Conservation (phyloP, 2,888 invertebrate species). For the Silvanus unidentatus region DNA sequence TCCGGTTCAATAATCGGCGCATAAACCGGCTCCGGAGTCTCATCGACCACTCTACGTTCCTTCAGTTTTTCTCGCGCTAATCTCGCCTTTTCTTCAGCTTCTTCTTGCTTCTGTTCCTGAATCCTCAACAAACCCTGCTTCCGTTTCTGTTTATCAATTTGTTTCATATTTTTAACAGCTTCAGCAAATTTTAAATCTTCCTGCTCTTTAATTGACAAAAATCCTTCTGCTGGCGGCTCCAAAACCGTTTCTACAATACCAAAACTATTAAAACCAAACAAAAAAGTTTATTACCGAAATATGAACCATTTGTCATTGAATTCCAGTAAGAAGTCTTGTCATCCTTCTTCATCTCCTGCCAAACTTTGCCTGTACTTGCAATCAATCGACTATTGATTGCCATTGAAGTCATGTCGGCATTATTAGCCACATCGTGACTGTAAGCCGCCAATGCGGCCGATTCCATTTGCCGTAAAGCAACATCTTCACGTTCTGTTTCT, state of each 20-base stretch:
- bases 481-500: constrained; percentile 69
- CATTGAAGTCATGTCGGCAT: constrained; percentile 59
- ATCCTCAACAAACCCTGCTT: constrained; percentile 29
- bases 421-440: constrained; percentile 71
- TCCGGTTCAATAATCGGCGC: constrained; percentile 56
- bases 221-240: constrained; percentile 70
- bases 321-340: constrained; percentile 85
- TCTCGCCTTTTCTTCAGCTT: constrained; percentile 51
- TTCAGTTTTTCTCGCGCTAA: constrained; percentile 48
- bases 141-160: constrained; percentile 32
- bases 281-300: not conserved
- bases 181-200: constrained; percentile 49
- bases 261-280: not conserved
- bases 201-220: constrained; percentile 61
- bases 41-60: constrained; percentile 37
- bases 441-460: constrained; percentile 84
- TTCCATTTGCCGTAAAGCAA: constrained; percentile 83
- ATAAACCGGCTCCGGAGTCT: constrained; percentile 39
- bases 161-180: constrained; percentile 45
- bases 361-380: constrained; percentile 48
- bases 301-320: constrained; percentile 64
- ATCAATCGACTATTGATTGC: constrained; percentile 40
- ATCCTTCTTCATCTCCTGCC: constrained; percentile 77
- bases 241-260: constrained; percentile 63
- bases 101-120: constrained; percentile 41